Percentiles rank a stretch among this genome's conserved stretches.
Conservation (phyloP, 2,113 vertebrate species). For the Eurypyga helias region DNA sequence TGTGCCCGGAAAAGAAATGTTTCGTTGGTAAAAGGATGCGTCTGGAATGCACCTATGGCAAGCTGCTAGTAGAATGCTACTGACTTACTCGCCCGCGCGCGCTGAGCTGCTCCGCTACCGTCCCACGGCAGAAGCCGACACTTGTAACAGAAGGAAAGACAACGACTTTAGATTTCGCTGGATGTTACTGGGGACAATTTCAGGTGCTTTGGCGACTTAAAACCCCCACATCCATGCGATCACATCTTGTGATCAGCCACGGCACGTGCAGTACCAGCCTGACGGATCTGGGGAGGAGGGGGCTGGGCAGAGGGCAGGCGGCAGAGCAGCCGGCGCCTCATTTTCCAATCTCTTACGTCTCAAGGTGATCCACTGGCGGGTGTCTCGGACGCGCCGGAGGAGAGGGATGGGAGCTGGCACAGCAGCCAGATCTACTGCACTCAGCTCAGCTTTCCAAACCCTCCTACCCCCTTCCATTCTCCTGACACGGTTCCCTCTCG, state of each 20-base stretch:
- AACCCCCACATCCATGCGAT: rapidly evolving
- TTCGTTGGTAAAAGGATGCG: not conserved
- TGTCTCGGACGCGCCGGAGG: not conserved
- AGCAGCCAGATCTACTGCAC: not conserved
- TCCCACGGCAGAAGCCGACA: not conserved
- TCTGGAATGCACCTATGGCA: not conserved
- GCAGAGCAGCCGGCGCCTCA: not conserved
- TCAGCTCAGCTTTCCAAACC: not conserved
- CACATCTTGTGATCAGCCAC: not conserved
- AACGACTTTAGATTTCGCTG: not conserved
- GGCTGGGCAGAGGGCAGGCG: not conserved
- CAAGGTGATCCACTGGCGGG: not conserved
- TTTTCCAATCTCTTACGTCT: not conserved
- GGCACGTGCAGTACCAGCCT: not conserved
- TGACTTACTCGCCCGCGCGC: not conserved
- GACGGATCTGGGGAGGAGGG: not conserved
- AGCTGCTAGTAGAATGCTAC: not conserved
- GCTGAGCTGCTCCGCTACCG: not conserved
- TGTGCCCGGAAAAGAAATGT: not conserved
- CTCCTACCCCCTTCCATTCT: not conserved
- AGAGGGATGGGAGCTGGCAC: not conserved
- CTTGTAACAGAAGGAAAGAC: not conserved
- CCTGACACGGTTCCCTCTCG: not conserved
- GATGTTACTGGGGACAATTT: not conserved
- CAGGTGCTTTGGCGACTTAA: not conserved